Conservation (phyloP, 2,888 invertebrate genomes). For the Leucoptera coffeella region DNA sequence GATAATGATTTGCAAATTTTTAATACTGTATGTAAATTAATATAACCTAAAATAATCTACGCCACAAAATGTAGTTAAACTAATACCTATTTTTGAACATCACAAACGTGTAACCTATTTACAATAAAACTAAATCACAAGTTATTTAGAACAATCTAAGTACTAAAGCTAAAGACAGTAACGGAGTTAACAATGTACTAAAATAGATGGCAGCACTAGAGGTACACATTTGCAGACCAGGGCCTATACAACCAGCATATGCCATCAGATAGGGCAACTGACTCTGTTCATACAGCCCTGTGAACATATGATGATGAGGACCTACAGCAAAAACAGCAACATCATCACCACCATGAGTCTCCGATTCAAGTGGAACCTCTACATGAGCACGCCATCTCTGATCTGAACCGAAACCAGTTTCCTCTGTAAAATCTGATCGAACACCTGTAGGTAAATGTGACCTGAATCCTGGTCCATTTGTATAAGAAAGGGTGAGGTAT, state of each 20-base stretch:
- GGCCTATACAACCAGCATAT: conserved; percentile 65
- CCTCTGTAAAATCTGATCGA: background rate
- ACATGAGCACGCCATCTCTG: conserved; percentile 22
- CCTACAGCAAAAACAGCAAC: conserved; percentile 67
- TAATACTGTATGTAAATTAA: too few relatives aligned
- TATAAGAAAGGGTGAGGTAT: conserved; percentile 54
- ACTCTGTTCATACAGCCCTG: conserved; percentile 71
- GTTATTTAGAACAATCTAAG: too few relatives aligned
- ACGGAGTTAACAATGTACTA: too few relatives aligned
- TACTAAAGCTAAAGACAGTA: too few relatives aligned
- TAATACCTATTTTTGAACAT: too few relatives aligned
- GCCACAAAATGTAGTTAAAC: too few relatives aligned
- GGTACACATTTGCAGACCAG: conserved; percentile 31
- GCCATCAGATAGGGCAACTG: conserved; percentile 69
- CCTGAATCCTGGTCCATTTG: conserved; percentile 52
- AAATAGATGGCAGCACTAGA: too few relatives aligned
- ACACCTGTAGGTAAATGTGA: conserved; percentile 4
- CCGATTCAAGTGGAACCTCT: conserved; percentile 53
- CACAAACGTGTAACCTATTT: too few relatives aligned
- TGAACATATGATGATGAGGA: conserved; percentile 68
- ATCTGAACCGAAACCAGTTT: background rate
- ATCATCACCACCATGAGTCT: conserved; percentile 76
- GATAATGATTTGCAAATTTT: too few relatives aligned
- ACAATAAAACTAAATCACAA: too few relatives aligned
- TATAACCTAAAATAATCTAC: too few relatives aligned